Conservation (phyloP, 2,888 invertebrate genomes). For the Apocheima hispidaria region DNA sequence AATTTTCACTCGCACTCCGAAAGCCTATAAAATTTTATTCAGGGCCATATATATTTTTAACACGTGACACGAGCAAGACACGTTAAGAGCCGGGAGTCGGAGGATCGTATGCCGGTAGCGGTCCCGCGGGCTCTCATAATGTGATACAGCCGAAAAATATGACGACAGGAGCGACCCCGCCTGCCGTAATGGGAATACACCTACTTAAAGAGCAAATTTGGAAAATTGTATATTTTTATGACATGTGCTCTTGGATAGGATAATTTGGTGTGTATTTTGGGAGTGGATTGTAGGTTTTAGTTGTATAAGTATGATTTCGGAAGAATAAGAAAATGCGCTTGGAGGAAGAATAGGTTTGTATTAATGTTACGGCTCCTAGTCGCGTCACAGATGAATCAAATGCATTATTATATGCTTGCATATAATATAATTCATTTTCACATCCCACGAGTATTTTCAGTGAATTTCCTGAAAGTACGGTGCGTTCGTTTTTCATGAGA, state of each 20-base stretch:
- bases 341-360: too few relatives aligned
- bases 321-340: too few relatives aligned
- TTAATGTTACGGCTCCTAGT: too few relatives aligned
- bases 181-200: constrained; percentile 50
- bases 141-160: constrained; percentile 58
- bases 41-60: constrained; percentile 42
- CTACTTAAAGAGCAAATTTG: constrained; percentile 41
- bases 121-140: constrained; percentile 52
- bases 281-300: background rate
- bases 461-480: too few relatives aligned
- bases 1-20: constrained; percentile 28
- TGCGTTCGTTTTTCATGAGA: too few relatives aligned
- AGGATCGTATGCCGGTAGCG: constrained; percentile 47
- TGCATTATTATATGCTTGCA: too few relatives aligned
- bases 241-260: constrained; percentile 23
- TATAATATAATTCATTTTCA: too few relatives aligned
- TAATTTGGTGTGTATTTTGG: constrained; percentile 12
- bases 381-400: too few relatives aligned
- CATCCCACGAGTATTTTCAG: too few relatives aligned
- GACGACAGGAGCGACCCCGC: constrained; percentile 46
- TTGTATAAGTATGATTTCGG: too few relatives aligned
- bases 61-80: constrained; percentile 39
- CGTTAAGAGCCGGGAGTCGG: constrained; percentile 51
- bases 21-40: constrained; percentile 37
- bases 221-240: constrained; percentile 40